Base-by-base conservation (phyloP, 2,113 vertebrate species). In the Gallinago paraguaiae region DNA sequence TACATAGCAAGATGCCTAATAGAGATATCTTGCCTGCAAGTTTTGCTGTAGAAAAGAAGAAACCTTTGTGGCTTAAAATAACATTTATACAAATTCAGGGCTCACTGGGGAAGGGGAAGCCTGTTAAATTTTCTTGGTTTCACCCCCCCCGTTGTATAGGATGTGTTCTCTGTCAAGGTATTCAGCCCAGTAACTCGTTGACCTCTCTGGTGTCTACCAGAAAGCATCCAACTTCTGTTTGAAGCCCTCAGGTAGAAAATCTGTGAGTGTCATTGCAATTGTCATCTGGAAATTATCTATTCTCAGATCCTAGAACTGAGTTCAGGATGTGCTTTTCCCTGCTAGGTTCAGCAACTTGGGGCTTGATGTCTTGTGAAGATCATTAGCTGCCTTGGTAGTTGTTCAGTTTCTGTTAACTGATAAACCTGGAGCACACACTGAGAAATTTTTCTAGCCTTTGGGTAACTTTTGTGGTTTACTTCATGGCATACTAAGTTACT, bases 31-130 rank as follows among this genome's bases (percentile, higher is more conserved):
- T 63, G 56, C 51, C 23, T 81, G 35, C 35, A 39, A 39, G 51
- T 30, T 95, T 86, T 88, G n/a, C 37, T 68, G 13, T 48, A 17
- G 59, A 31, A 45, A 82, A 45, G 46, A 7, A 0, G 2, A 84
- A 63, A 31, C 31, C 8, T 31, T 82, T 51, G 23, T 80, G 45
- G 13, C 41, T 92, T n/a, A 43, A 41, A 63, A 25, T 56, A 57
- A 39, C 0, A 0, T 41, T 74, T 69, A 16, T 63, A 37, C 11
- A 45, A 69, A n/a, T 81, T 72, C 46, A 24, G 6, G 4, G 41
- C 48, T 89, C 11, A 2, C 3, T 45, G 31, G 3, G 43, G 13
- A 54, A 27, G 25, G 17, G 13, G 28, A 7, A 75, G 25, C 24
- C 28, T 71, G 17, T 70, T 81, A 67, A 50, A 54, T 67, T 70